These are phyloP conservation scores for Mus minutoides DNA, from an alignment of 2,797 vertebrate genomes.

Conservation along the genomic window DNA sequence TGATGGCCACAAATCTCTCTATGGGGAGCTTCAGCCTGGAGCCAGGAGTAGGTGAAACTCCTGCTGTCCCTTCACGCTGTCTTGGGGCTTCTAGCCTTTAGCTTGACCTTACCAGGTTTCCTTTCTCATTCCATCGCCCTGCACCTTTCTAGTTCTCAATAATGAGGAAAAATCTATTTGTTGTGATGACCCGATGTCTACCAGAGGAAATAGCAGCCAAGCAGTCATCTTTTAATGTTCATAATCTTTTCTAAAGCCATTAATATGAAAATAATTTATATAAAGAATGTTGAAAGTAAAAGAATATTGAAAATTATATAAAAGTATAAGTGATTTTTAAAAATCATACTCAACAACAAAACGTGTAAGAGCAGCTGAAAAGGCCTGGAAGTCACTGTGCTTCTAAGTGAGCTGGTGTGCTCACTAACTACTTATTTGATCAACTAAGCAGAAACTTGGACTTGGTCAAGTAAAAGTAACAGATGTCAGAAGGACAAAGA, in stretches of 20 bases:
- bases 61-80: too few relatives aligned
- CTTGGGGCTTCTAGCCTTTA: too few relatives aligned
- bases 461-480: neutral
- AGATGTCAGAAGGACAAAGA: neutral
- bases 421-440: too few relatives aligned
- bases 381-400: neutral
- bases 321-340: slow-evolving; percentile 6
- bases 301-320: neutral
- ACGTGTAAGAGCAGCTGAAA: neutral
- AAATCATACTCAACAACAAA: neutral
- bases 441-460: neutral
- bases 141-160: neutral
- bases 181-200: neutral
- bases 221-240: neutral
- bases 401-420: neutral
- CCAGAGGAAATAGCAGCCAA: neutral
- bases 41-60: too few relatives aligned
- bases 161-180: neutral
- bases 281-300: neutral
- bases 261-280: neutral
- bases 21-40: too few relatives aligned
- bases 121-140: too few relatives aligned
- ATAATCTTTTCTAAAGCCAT: neutral
- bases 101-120: too few relatives aligned
- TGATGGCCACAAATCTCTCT: too few relatives aligned